Conservation (phyloP, 2,113 vertebrate species). For the Phalacrocorax pelagicus region DNA sequence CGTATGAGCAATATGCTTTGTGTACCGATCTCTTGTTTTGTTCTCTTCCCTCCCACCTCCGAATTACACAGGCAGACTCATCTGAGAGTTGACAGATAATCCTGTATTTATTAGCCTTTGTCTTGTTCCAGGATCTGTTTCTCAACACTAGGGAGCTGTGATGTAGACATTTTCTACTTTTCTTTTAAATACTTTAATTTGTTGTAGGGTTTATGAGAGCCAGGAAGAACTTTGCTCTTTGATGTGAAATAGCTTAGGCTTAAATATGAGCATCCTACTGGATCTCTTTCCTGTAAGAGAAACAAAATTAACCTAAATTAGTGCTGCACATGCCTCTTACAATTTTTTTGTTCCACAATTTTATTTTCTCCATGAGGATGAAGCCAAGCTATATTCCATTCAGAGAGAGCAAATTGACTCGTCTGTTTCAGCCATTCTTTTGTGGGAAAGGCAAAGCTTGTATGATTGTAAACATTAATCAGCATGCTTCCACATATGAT, state of each 20-base stretch:
- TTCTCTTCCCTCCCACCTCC: background rate
- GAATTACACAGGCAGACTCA: background rate
- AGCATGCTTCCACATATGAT: slow-evolving; percentile 85
- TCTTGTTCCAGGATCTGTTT: background rate
- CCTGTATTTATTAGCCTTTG: background rate
- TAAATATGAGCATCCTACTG: background rate
- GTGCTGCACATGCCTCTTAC: background rate
- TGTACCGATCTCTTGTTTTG: background rate
- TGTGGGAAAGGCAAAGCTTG: slow-evolving; percentile 85
- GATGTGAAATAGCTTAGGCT: background rate
- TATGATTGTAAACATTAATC: slow-evolving; percentile 90
- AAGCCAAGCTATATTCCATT: slow-evolving; percentile 80
- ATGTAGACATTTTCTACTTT: background rate
- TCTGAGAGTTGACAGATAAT: background rate
- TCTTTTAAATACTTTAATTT: background rate
- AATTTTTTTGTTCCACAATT: background rate
- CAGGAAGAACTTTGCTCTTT: background rate
- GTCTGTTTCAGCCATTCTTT: slow-evolving; percentile 88
- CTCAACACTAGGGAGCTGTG: background rate
- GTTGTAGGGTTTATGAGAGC: background rate
- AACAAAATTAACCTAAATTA: background rate
- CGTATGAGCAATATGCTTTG: background rate
- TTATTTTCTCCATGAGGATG: background rate
- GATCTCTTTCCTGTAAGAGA: background rate
- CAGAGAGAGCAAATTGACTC: slow-evolving; percentile 89